phyloP scores from a whole-genome alignment of 1,140 invertebrate genomes.

The Proales similis region DNA sequence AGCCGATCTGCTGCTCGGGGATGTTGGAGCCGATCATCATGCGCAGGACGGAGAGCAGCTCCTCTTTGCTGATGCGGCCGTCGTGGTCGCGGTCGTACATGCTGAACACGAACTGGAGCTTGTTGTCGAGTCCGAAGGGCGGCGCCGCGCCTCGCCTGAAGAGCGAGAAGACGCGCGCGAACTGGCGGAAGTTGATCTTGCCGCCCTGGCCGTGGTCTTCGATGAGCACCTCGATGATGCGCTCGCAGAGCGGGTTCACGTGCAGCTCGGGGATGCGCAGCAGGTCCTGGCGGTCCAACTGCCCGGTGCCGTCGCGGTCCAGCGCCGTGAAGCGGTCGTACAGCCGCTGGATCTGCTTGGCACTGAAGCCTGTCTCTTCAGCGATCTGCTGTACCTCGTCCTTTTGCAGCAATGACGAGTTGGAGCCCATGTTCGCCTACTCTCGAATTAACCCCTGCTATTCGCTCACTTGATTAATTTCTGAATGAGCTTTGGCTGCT shows the following conservation, averaged over 20 bases:
- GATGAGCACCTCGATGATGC: slow-evolving; percentile 63
- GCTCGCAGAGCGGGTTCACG: slow-evolving; percentile 89
- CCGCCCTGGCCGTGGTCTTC: slow-evolving; percentile 57
- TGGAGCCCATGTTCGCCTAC: slow-evolving; percentile 38
- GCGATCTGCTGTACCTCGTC: slow-evolving; percentile 21
- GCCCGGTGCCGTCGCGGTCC: slow-evolving; percentile 84
- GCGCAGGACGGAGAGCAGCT: slow-evolving; percentile 24
- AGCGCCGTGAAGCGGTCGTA: slow-evolving; percentile 94
- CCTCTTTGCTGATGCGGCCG: slow-evolving; percentile 1
- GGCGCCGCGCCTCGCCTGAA: slow-evolving; percentile 65
- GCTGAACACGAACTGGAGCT: slow-evolving; percentile 28
- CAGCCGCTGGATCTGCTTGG: slow-evolving; percentile 88
- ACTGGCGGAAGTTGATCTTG: slow-evolving; percentile 91
- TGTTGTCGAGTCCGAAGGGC: slow-evolving; percentile 1
- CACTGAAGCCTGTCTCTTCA: slow-evolving; percentile 62
- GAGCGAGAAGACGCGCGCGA: slow-evolving; percentile 87
- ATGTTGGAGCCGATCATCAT: slow-evolving; percentile 38
- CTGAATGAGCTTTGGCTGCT: too few relatives aligned
- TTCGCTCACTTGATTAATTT: too few relatives aligned
- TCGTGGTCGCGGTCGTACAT: slow-evolving; percentile 37
- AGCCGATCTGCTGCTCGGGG: slow-evolving; percentile 5
- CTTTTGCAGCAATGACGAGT: slow-evolving; percentile 24
- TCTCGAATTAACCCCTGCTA: too few relatives aligned
- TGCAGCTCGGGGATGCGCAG: slow-evolving; percentile 84
- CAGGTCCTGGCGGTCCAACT: slow-evolving; percentile 78